These are phyloP conservation scores for Speoplatyrhinus poulsoni DNA, from an alignment of 2,113 vertebrate genomes.

Conservation along the genomic window DNA sequence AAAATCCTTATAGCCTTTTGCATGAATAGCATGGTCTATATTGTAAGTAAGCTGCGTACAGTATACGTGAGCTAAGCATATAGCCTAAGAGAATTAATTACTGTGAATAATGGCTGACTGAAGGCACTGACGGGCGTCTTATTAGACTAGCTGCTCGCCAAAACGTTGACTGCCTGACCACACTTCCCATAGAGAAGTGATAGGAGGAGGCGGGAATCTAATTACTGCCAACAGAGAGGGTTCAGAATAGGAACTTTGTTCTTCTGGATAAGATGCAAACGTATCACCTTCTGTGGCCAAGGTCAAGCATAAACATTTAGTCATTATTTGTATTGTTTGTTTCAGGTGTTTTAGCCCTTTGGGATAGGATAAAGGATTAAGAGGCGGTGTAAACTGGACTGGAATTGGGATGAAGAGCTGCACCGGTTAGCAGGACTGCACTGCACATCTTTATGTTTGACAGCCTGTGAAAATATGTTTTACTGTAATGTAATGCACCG, in stretches of 20 bases:
- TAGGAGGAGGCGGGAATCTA: conserved; percentile 10
- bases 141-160: conserved; percentile 19
- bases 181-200: conserved; percentile 3
- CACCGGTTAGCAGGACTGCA: no score
- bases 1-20: background rate
- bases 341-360: no score
- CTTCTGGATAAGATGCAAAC: background rate
- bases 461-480: no score
- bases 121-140: conserved; percentile 20
- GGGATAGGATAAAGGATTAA: no score
- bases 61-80: background rate
- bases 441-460: no score
- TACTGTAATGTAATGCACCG: no score
- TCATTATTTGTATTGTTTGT: no score
- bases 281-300: background rate
- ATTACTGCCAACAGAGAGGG: conserved; percentile 20
- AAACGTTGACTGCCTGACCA: conserved; percentile 18
- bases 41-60: no score
- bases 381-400: no score
- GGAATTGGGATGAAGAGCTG: no score
- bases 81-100: conserved; percentile 19
- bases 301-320: background rate
- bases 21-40: conserved; percentile 1
- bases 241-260: background rate
- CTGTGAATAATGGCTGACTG: conserved; percentile 31